phyloP scores from a whole-genome alignment of 2,888 invertebrate species.

The Panzeria rudis region DNA sequence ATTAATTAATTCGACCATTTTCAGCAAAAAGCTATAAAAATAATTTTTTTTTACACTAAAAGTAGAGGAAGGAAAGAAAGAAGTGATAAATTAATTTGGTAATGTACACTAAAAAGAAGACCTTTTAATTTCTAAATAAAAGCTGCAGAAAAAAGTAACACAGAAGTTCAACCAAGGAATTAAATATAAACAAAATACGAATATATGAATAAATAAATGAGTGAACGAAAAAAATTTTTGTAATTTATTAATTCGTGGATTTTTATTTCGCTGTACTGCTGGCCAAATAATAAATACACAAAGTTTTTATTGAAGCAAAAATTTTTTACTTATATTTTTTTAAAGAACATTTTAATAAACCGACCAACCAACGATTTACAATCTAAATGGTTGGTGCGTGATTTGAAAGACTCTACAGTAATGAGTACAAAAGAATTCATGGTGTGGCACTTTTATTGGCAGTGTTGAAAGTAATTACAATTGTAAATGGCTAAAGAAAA shows the following conservation, averaged over 20 bases:
- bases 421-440: neutral
- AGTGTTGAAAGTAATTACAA: neutral
- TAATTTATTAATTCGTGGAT: neutral
- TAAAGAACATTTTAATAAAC: neutral
- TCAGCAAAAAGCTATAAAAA: neutral
- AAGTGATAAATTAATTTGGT: slow-evolving; percentile 11
- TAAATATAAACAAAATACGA: neutral
- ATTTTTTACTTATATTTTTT: neutral
- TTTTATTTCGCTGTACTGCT: neutral
- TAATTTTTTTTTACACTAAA: neutral
- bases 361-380: neutral
- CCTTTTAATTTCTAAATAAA: neutral
- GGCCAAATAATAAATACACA: neutral
- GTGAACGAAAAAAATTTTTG: neutral
- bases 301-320: neutral
- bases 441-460: neutral
- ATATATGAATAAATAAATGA: neutral
- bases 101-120: neutral
- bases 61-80: neutral
- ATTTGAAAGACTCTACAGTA: neutral
- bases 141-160: neutral
- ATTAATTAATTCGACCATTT: slow-evolving; percentile 20
- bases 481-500: neutral
- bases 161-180: neutral
- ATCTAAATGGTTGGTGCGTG: neutral